phyloP scores from a whole-genome alignment of 2,113 vertebrate genomes.

The Passer montanus region DNA sequence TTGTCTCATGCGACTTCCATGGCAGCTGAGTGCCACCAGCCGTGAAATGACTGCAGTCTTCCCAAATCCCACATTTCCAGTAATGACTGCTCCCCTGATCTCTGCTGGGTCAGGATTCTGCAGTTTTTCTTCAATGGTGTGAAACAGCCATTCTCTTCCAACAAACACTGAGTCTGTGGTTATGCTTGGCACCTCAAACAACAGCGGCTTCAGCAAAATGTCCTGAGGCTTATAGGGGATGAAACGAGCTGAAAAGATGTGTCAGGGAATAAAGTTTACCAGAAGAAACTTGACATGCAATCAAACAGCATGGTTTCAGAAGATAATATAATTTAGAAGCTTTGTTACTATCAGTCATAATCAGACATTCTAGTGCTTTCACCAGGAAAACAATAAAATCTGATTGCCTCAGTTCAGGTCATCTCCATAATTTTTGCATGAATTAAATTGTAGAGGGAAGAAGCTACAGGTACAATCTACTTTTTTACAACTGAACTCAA shows the following conservation, averaged over 20 bases:
- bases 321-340: not conserved
- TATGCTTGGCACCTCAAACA: constrained; percentile 98
- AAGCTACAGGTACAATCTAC: not conserved
- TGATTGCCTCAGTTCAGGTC: not conserved
- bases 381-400: not conserved
- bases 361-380: not conserved
- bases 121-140: constrained; percentile 85
- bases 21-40: constrained; percentile 95
- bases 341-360: not conserved
- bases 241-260: constrained; percentile 81
- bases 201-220: constrained; percentile 94
- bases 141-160: constrained; percentile 95
- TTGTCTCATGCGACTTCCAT: constrained; percentile 96
- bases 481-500: not conserved
- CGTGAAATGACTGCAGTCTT: constrained; percentile 95
- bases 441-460: not conserved
- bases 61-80: constrained; percentile 93
- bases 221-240: constrained; percentile 94
- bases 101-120: constrained; percentile 75
- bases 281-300: not conserved
- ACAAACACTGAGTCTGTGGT: constrained; percentile 97
- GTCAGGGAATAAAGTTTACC: not conserved
- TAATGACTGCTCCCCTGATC: constrained; percentile 84
- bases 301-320: not conserved
- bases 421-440: not conserved